These are phyloP conservation scores for Masticophis lateralis DNA, from an alignment of 2,797 vertebrate species.

Conservation along the genomic window DNA sequence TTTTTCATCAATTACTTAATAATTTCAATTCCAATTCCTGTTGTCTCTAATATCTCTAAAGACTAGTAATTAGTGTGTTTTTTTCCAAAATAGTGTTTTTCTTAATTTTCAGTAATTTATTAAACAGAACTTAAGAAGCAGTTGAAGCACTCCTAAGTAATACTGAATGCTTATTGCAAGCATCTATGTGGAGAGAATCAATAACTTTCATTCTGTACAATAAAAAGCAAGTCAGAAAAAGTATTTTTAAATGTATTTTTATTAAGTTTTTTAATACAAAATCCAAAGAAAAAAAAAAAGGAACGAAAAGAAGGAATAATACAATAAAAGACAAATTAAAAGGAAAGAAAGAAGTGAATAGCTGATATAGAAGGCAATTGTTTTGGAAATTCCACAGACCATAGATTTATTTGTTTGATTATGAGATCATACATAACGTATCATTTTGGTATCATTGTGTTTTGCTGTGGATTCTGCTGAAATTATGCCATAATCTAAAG, in stretches of 20 bases:
- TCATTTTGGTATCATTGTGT: neutral
- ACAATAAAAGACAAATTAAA: neutral
- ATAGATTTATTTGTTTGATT: neutral
- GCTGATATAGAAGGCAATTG: neutral
- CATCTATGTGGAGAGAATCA: neutral
- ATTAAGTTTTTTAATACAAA: neutral
- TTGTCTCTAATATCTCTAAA: neutral
- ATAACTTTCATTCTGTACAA: neutral
- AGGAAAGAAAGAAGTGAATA: neutral
- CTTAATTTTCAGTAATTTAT: neutral
- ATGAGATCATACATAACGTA: neutral
- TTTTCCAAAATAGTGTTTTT: neutral
- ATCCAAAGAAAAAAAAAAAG: neutral
- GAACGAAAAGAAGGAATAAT: neutral
- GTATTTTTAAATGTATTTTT: neutral
- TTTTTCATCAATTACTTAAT: conserved; percentile 35
- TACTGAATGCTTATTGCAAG: neutral
- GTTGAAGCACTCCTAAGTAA: neutral
- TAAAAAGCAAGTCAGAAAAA: neutral
- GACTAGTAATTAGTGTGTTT: neutral
- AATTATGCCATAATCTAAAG: neutral
- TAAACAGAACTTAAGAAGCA: neutral
- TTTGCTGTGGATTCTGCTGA: neutral
- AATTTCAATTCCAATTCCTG: neutral
- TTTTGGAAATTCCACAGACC: neutral